Evolutionary conservation across 2,113 vertebrate genomes (phyloP).

Genomic region (Halichoeres trimaculatus): DNA sequence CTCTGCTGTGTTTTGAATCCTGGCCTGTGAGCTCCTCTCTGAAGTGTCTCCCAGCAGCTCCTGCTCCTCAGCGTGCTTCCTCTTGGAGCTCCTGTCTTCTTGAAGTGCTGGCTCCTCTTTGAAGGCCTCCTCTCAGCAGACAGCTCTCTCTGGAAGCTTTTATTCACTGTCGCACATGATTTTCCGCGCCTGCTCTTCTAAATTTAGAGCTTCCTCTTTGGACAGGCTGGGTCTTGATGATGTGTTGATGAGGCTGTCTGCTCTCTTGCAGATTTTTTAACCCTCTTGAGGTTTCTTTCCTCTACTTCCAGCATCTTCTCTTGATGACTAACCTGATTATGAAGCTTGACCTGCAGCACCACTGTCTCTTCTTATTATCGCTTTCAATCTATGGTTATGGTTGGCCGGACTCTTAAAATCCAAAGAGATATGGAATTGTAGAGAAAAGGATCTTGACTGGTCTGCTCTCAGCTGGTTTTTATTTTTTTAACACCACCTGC

Average conservation of each 20-base stretch:
- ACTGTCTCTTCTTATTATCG: background rate
- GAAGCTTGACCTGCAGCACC: too few relatives aligned
- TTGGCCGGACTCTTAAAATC: background rate
- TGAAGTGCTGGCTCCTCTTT: background rate
- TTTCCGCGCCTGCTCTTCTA: background rate
- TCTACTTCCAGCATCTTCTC: background rate
- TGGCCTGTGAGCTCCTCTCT: background rate
- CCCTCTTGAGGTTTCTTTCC: background rate
- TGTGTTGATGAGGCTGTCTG: background rate
- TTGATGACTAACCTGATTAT: too few relatives aligned
- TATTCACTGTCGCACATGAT: background rate
- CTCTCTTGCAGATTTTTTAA: background rate
- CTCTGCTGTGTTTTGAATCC: background rate
- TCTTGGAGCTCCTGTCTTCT: conserved; percentile 3
- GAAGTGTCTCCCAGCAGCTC: background rate
- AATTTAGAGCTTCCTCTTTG: conserved; percentile 1
- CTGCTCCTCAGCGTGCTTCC: background rate
- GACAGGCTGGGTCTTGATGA: background rate
- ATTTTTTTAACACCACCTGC: too few relatives aligned
- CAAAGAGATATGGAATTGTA: background rate
- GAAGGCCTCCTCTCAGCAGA: conserved; percentile 11
- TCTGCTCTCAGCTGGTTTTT: too few relatives aligned
- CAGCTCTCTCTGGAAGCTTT: background rate
- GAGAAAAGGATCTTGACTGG: background rate
- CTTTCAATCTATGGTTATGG: background rate